Base-by-base conservation (phyloP, 2,888 invertebrate species). In the Drosophila colorata region DNA sequence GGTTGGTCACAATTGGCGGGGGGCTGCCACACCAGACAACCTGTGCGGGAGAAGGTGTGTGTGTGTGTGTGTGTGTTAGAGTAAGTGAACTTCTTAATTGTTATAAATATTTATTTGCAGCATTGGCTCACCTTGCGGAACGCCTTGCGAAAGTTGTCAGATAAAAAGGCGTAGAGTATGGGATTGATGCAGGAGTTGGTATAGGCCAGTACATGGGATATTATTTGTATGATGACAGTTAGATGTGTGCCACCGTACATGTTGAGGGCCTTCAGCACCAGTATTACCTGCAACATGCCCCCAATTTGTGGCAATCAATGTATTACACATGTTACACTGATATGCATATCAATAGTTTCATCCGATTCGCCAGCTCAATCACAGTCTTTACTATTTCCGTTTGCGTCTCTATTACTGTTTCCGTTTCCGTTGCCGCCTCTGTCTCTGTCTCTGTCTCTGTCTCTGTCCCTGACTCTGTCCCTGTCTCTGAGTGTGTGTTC, bases 151-250 rank as follows among this genome's bases (percentile, higher is more conserved):
- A 98, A 98, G 93, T 98, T 98, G 88, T 98, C 98, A 1, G 98
- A 98, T 52, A 98, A 94, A 92, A 98, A 97, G 4, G 98, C 98
- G 93, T 98, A 98, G 51, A 98, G 94, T 79, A 98, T 96, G 0
- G 98, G 98, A 93, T 98, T 98, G 87, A 98, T 96, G 91, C 98
- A 98, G 88, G 97, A 97, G 93, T 98, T 98, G 93, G 96, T 97
- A 93, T 98, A 98, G 16, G 98, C 98, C 66, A 96, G 93, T 20
- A 96, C 96, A 87, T 96, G 96, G 1, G 95, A 95, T 52, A 95
- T 94, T 71, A 96, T 96, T 93, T 96, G 96, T 25, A 95, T 93
- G 69, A 95, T 95, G 87, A 96, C 95, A 53, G 95, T 95, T 79
- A 94, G 93, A 89, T 94, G 93, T 0, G 95, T 95, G 78, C 95